Percentiles rank a stretch among this genome's conserved stretches.
phyloP scores from a whole-genome alignment of 1,140 invertebrate genomes.

The Drosophila watanabei region DNA sequence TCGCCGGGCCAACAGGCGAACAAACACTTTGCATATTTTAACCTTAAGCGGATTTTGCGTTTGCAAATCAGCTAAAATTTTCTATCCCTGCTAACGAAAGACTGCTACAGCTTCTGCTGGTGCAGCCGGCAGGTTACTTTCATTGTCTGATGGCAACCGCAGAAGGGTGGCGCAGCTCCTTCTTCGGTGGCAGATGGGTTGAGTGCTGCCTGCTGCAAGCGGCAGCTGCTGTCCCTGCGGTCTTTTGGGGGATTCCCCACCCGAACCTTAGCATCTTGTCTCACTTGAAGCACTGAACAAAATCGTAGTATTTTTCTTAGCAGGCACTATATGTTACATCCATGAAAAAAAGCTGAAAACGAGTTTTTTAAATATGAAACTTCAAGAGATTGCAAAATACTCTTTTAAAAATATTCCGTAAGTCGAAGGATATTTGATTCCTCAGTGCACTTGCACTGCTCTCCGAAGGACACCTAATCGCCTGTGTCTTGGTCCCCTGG shows the following conservation, averaged over 20 bases:
- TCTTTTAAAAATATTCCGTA: not conserved
- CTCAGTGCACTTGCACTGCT: conserved; percentile 4
- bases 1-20: conserved; percentile 27
- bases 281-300: not conserved
- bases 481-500: conserved; percentile 24
- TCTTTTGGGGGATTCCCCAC: not conserved
- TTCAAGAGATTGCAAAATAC: not conserved
- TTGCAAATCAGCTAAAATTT: conserved; percentile 61
- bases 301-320: not conserved
- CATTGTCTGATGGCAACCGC: conserved; percentile 38
- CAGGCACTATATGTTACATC: not conserved
- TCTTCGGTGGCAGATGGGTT: conserved; percentile 14
- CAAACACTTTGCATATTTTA: conserved; percentile 63
- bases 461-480: conserved; percentile 25
- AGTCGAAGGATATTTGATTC: not conserved
- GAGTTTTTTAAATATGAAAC: not conserved
- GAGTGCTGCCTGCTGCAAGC: conserved; percentile 13
- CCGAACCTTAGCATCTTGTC: not conserved
- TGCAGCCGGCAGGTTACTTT: conserved; percentile 24
- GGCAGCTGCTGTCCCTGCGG: conserved; percentile 30
- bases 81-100: conserved; percentile 1
- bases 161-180: conserved; percentile 25
- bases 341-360: not conserved
- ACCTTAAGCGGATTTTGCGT: conserved; percentile 64
- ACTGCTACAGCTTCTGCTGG: conserved; percentile 1